Percentiles rank a stretch among this genome's conserved stretches.
Conservation (phyloP, 2,113 vertebrate genomes). For the Xenus cinereus region DNA sequence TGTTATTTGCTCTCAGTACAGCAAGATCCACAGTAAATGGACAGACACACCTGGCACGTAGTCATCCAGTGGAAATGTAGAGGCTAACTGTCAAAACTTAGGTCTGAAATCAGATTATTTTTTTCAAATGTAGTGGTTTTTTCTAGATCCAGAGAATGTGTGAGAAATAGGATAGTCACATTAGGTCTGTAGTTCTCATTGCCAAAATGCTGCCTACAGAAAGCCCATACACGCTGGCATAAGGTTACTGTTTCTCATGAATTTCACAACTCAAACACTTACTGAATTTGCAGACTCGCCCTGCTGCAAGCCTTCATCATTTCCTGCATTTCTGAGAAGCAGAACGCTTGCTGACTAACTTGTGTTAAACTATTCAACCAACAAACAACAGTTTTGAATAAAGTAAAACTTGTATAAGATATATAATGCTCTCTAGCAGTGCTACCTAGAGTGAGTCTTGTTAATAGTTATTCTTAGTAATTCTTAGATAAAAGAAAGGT, state of each 20-base stretch:
- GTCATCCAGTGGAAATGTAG: background rate
- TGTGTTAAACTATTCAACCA: background rate
- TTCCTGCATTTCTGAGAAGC: background rate
- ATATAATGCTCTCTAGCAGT: background rate
- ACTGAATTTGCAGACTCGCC: background rate
- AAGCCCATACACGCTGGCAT: background rate
- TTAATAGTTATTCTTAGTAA: background rate
- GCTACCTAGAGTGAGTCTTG: background rate
- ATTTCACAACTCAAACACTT: background rate
- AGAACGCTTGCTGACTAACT: constrained; percentile 4
- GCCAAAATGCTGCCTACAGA: background rate
- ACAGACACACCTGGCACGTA: background rate
- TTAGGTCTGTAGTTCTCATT: background rate
- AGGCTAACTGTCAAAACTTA: background rate
- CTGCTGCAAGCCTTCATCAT: background rate
- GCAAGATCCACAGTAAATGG: background rate
- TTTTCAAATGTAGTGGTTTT: background rate
- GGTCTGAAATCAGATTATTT: background rate
- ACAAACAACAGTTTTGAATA: background rate
- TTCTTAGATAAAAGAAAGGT: background rate
- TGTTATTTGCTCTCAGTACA: background rate
- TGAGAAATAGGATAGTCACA: background rate
- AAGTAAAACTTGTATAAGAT: background rate
- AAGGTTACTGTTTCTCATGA: background rate
- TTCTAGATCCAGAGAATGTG: background rate